Conservation (phyloP, 2,113 vertebrate species). For the Anoura caudifer region DNA sequence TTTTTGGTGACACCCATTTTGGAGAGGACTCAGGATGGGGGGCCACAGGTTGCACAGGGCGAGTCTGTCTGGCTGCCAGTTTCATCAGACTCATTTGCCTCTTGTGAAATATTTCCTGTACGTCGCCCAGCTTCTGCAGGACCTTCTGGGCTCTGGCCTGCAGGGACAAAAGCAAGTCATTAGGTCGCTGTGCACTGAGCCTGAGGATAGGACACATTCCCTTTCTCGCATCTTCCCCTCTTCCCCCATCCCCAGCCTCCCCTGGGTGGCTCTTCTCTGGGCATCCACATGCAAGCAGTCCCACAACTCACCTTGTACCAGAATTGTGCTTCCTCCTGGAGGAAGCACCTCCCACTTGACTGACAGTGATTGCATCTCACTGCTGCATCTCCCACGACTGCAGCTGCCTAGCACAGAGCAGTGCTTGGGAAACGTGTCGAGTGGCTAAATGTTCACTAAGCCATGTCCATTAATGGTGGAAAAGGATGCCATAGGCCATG, state of each 20-base stretch:
- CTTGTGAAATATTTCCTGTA: conserved; percentile 95
- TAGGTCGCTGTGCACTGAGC: not conserved
- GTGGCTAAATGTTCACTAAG: not conserved
- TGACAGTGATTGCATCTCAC: not conserved
- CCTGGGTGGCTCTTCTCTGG: not conserved
- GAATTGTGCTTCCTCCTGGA: not conserved
- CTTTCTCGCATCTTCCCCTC: not conserved
- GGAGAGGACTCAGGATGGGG: conserved; percentile 95
- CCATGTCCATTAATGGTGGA: not conserved
- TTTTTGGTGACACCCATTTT: conserved; percentile 87
- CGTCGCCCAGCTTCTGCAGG: conserved; percentile 89
- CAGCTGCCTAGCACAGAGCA: too few relatives aligned
- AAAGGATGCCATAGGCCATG: not conserved
- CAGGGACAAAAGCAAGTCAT: conserved; percentile 28
- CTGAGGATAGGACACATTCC: not conserved
- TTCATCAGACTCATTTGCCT: conserved; percentile 93
- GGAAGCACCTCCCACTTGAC: not conserved
- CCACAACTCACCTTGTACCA: not conserved
- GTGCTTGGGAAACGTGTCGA: not conserved
- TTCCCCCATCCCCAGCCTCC: not conserved
- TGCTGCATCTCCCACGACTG: not conserved
- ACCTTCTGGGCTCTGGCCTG: conserved; percentile 88
- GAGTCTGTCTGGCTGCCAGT: conserved; percentile 92
- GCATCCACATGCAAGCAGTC: not conserved
- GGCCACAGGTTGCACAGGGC: conserved; percentile 94